Percentiles rank a stretch among this genome's conserved stretches.
These are phyloP conservation scores for Campoplex capitator DNA, from an alignment of 2,888 invertebrate species.

Conservation along the genomic window DNA sequence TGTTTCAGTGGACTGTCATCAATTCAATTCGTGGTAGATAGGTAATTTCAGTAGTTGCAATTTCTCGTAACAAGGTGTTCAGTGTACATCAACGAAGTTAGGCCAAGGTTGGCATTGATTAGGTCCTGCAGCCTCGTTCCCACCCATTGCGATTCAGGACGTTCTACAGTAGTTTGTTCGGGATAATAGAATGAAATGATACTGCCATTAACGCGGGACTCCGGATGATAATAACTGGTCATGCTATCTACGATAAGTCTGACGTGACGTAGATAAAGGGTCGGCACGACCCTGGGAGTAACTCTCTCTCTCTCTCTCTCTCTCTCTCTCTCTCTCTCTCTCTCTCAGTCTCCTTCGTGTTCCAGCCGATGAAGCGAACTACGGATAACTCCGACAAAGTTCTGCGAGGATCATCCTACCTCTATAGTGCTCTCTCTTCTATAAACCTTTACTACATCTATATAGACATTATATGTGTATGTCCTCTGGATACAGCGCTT, in stretches of 20 bases:
- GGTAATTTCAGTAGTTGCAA: conserved; percentile 13
- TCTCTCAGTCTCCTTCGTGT: conserved; percentile 23
- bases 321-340: conserved; percentile 19
- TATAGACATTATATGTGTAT: background rate
- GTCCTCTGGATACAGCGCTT: conserved; percentile 64
- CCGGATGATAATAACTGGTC: conserved; percentile 54
- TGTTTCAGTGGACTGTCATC: conserved; percentile 3
- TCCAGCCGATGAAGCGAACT: conserved; percentile 60
- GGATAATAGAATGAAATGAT: conserved; percentile 66
- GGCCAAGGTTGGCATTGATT: conserved; percentile 49
- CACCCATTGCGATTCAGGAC: conserved; percentile 47
- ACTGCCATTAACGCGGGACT: conserved; percentile 59
- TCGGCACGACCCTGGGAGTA: conserved; percentile 8
- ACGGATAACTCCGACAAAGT: conserved; percentile 57
- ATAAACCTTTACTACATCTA: conserved; percentile 51
- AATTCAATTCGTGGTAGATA: conserved; percentile 21
- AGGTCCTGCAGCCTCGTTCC: conserved; percentile 8
- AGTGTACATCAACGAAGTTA: conserved; percentile 10
- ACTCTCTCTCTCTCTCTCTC: conserved; percentile 21
- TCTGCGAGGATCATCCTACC: conserved; percentile 47
- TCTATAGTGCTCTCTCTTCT: conserved; percentile 68
- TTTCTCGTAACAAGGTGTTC: conserved; percentile 41
- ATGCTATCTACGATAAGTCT: conserved; percentile 56
- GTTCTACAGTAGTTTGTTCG: conserved; percentile 42
- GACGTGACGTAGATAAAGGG: conserved; percentile 57